Conservation (phyloP, 2,113 vertebrate genomes). For the Ceyx cyanopectus region DNA sequence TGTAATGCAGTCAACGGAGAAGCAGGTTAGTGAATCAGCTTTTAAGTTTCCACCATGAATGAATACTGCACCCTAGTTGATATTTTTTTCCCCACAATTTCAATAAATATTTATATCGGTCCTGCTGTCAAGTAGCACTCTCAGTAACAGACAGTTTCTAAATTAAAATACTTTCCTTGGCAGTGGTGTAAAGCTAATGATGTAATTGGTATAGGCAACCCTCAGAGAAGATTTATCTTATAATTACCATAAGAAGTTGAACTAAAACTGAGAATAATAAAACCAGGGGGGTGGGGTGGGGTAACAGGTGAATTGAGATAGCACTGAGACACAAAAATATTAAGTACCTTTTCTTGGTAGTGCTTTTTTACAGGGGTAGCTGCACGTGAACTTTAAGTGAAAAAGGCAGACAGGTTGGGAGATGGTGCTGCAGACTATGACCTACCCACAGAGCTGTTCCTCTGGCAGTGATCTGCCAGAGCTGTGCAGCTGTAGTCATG, state of each 20-base stretch:
- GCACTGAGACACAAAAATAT: neutral
- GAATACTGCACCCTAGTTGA: neutral
- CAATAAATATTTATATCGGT: conserved; percentile 40
- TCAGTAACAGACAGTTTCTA: conserved; percentile 32
- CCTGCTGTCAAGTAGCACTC: conserved; percentile 32
- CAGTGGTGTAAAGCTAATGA: conserved; percentile 50
- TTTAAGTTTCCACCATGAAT: neutral
- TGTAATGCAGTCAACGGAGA: neutral
- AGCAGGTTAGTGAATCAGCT: conserved; percentile 7
- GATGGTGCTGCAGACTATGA: neutral
- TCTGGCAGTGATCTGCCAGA: neutral
- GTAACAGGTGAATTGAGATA: neutral
- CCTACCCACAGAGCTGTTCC: neutral
- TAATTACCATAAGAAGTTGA: conserved; percentile 21
- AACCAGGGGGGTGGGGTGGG: neutral
- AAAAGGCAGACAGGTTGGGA: neutral
- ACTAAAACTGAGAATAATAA: neutral
- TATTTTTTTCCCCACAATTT: neutral
- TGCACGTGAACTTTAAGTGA: neutral
- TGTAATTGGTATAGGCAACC: neutral
- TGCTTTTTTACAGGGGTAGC: neutral
- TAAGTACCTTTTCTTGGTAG: neutral
- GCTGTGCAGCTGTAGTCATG: neutral
- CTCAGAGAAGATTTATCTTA: conserved; percentile 2
- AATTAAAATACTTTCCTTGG: conserved; percentile 56